Evolutionary conservation across 2,888 invertebrate genomes (phyloP), one percentile per base, ranked within the genome.

Genomic region (Nemapogon koenigi): DNA sequence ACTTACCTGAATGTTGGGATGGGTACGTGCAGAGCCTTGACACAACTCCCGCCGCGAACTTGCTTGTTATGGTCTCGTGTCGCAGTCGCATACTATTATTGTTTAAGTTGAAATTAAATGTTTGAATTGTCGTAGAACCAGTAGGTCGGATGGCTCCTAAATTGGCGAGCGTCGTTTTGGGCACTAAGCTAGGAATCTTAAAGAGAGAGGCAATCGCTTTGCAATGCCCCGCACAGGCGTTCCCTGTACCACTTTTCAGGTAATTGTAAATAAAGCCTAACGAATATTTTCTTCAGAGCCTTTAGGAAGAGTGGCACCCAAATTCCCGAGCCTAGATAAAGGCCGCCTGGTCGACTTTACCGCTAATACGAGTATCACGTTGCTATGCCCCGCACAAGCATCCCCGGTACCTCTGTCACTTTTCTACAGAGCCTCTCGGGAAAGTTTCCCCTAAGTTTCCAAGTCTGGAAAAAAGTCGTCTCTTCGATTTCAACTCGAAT

Each of bases 1-100:
- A 68, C 72, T 86, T 89, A 91, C 93, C 93, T 94, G 93, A 92
- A 93, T 93, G 93, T 93, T 93, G 93, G 93, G 93, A 93, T 93
- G 92, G 93, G 93, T 93, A 93, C 91, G 91, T 90, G 90, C 69
- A 69, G 71, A 76, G 75, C 72, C 76, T 68, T 67, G 59, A 72
- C 75, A 59, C 68, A 68, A 68, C n/a, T n/a, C n/a, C n/a, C n/a
- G n/a, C n/a, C n/a, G n/a, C n/a, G 83, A 85, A 63, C 80, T 86
- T 57, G 80, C 83, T 38, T 27, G 22, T 22, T 10, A 6, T 7
- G 7, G 10, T 10, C 6, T 10, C 7, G 22, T 6, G 22, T 22
- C 22, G 22, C 22, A 8, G 22, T 22, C 8, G 7, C 8, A 22
- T 26, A 15, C 6, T 8, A 22, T 8, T 22, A 22, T 22, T 22